Evolutionary conservation across 2,888 invertebrate genomes (phyloP).

Genomic region (Osmoderma eremita): DNA sequence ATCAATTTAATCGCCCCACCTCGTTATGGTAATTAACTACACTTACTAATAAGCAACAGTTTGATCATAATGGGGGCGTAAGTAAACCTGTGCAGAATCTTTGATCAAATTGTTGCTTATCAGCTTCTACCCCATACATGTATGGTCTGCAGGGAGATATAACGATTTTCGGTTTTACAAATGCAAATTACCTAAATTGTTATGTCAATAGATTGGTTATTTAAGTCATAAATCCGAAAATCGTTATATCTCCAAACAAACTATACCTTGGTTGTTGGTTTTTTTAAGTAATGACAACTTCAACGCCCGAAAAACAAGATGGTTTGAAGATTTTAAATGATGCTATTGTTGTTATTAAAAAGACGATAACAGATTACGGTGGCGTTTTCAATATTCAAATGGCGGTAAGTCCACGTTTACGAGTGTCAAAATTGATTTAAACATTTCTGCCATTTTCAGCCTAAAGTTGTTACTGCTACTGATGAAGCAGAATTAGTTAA

Average conservation of each 20-base stretch:
- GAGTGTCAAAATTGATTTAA: not conserved
- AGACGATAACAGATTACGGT: slow-evolving; percentile 81
- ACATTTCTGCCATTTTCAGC: slow-evolving; percentile 58
- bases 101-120: not conserved
- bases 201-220: no score
- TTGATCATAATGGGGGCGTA: not conserved
- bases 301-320: slow-evolving; percentile 95
- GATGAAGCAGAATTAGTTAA: slow-evolving; percentile 96
- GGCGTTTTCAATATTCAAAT: slow-evolving; percentile 96
- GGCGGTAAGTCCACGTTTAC: slow-evolving; percentile 74
- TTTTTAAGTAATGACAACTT: slow-evolving; percentile 89
- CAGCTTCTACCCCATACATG: no score
- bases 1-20: slow-evolving; percentile 99
- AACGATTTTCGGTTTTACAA: no score
- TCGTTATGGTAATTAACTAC: slow-evolving; percentile 75
- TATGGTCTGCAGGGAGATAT: no score
- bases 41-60: not conserved
- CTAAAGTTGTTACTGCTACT: slow-evolving; percentile 97
- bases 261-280: not conserved
- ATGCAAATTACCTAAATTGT: no score
- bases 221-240: no score
- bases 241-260: no score
- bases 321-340: slow-evolving; percentile 90
- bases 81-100: not conserved
- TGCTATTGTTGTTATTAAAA: slow-evolving; percentile 88